phyloP scores from a whole-genome alignment of 2,888 invertebrate species.

The Pseudolycoriella hygida region DNA sequence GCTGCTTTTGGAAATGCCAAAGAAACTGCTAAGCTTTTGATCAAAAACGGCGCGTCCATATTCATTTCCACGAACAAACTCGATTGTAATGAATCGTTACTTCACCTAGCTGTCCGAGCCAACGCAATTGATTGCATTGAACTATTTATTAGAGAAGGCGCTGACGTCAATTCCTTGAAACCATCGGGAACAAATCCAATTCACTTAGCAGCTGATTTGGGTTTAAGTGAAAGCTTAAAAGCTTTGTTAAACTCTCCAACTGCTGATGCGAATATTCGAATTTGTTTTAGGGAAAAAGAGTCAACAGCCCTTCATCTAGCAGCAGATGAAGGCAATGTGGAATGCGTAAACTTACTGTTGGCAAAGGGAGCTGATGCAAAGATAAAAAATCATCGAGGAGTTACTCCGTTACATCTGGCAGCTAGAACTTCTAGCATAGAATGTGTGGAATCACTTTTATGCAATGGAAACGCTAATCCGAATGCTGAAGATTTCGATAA shows the following conservation, averaged over 20 bases:
- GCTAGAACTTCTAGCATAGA: slow-evolving; percentile 63
- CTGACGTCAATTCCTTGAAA: slow-evolving; percentile 57
- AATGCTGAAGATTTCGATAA: slow-evolving; percentile 67
- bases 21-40: slow-evolving; percentile 59
- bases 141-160: slow-evolving; percentile 55
- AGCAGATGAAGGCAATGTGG: slow-evolving; percentile 70
- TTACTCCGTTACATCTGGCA: slow-evolving; percentile 73
- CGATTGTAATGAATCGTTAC: slow-evolving; percentile 56
- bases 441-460: slow-evolving; percentile 57
- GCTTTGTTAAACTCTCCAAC: slow-evolving; percentile 57
- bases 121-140: slow-evolving; percentile 64
- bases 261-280: slow-evolving; percentile 49
- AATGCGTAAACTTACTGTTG: slow-evolving; percentile 58
- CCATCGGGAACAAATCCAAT: slow-evolving; percentile 61
- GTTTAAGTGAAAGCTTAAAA: slow-evolving; percentile 54
- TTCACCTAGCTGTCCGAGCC: slow-evolving; percentile 76
- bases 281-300: slow-evolving; percentile 50
- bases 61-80: slow-evolving; percentile 44
- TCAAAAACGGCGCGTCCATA: slow-evolving; percentile 52
- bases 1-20: slow-evolving; percentile 77
- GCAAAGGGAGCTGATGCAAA: slow-evolving; percentile 59
- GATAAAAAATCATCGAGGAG: slow-evolving; percentile 57
- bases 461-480: slow-evolving; percentile 58
- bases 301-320: slow-evolving; percentile 71
- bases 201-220: slow-evolving; percentile 65